Conservation (phyloP, 2,888 invertebrate genomes). For the Diaperis boleti region DNA sequence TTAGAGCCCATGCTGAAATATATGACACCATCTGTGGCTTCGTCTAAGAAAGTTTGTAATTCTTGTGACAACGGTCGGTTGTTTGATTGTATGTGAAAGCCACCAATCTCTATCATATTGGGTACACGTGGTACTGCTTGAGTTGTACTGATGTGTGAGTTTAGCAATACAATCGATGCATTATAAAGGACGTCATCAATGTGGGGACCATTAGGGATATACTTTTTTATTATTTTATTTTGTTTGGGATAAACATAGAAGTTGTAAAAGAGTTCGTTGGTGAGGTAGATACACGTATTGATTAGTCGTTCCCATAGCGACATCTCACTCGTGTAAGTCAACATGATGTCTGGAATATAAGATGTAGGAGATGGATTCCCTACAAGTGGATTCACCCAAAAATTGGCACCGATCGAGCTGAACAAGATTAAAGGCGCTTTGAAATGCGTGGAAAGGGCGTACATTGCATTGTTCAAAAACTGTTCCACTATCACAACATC, state of each 20-base stretch:
- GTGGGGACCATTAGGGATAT: conserved; percentile 52
- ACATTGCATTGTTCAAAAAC: conserved; percentile 68
- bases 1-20: conserved; percentile 74
- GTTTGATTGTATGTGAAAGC: conserved; percentile 64
- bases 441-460: conserved; percentile 59
- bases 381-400: conserved; percentile 66
- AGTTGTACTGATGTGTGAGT: conserved; percentile 68
- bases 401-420: conserved; percentile 64
- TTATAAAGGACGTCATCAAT: conserved; percentile 53
- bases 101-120: conserved; percentile 71
- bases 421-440: conserved; percentile 59
- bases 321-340: conserved; percentile 22
- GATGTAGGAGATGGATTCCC: conserved; percentile 68
- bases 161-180: conserved; percentile 55
- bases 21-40: conserved; percentile 68
- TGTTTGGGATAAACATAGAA: conserved; percentile 45
- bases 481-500: conserved; percentile 64
- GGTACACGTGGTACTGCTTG: conserved; percentile 68
- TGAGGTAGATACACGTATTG: conserved; percentile 63
- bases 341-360: conserved; percentile 66
- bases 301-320: conserved; percentile 52
- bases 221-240: conserved; percentile 50
- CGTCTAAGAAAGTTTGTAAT: conserved; percentile 68
- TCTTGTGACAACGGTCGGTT: conserved; percentile 61
- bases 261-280: neutral